Conservation (phyloP, 2,113 vertebrate genomes). For the Hyaena hyaena region DNA sequence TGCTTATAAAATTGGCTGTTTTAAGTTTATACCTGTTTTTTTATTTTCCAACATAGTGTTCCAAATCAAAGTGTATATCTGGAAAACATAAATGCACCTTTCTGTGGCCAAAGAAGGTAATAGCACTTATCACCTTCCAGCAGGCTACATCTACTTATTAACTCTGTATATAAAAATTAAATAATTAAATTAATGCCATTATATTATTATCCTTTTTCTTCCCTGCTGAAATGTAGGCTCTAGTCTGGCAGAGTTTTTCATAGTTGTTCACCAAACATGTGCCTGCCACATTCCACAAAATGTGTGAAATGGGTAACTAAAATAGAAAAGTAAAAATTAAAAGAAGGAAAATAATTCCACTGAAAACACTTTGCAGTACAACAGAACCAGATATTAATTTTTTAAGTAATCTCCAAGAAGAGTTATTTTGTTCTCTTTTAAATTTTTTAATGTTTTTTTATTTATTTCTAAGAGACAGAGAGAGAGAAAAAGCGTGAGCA, state of each 20-base stretch:
- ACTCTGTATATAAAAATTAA: neutral
- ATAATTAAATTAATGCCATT: neutral
- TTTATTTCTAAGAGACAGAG: too few species aligned
- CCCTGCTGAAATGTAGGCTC: neutral
- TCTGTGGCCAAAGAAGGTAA: neutral
- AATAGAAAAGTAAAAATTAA: constrained; percentile 49
- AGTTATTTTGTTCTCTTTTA: neutral
- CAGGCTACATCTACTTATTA: neutral
- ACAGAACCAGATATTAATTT: constrained; percentile 12
- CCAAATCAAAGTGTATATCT: neutral
- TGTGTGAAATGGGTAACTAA: neutral
- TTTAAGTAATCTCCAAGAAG: neutral
- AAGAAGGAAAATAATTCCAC: neutral
- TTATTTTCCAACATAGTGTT: constrained; percentile 23
- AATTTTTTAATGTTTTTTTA: neutral
- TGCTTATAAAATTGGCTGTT: neutral
- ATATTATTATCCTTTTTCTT: neutral
- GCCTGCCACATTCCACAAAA: neutral
- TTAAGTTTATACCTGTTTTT: neutral
- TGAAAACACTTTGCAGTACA: neutral
- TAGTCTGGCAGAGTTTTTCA: neutral
- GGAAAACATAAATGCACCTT: constrained; percentile 1
- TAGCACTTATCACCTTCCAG: neutral
- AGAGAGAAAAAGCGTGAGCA: too few species aligned
- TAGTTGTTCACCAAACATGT: neutral